phyloP scores from a whole-genome alignment of 2,797 vertebrate species.

The Chelon auratus region DNA sequence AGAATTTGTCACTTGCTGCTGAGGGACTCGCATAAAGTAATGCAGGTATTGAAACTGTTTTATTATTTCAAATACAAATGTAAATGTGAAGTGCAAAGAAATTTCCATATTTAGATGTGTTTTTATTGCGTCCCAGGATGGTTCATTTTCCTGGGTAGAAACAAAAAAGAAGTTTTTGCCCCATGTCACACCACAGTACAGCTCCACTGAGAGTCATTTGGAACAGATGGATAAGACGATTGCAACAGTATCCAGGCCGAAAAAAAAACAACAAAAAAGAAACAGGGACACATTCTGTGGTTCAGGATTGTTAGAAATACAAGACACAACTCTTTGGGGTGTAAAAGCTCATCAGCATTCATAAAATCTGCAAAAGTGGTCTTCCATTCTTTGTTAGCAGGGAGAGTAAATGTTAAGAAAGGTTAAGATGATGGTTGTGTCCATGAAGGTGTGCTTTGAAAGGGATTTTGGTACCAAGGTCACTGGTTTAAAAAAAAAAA shows the following conservation, averaged over 20 bases:
- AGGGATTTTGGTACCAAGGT: conserved; percentile 74
- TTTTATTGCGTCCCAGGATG: conserved; percentile 39
- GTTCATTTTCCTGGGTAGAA: conserved; percentile 49
- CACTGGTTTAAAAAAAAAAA: conserved; percentile 57
- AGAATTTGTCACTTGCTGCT: conserved; percentile 32
- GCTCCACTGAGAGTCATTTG: conserved; percentile 66
- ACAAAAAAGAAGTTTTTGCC: conserved; percentile 60
- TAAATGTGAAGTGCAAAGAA: conserved; percentile 22
- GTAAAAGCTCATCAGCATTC: conserved; percentile 69
- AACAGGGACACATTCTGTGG: conserved; percentile 51
- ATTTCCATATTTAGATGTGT: conserved; percentile 63
- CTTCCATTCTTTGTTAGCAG: conserved; percentile 49
- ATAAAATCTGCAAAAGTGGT: conserved; percentile 66
- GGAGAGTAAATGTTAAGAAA: conserved; percentile 49
- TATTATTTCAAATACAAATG: conserved; percentile 50
- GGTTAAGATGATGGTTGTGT: conserved; percentile 62
- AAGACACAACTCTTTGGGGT: conserved; percentile 65
- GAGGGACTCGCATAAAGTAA: conserved; percentile 39
- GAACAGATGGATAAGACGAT: conserved; percentile 69
- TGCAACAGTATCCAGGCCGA: conserved; percentile 49
- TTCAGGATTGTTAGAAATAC: conserved; percentile 66
- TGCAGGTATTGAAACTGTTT: conserved; percentile 44
- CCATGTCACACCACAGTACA: conserved; percentile 54
- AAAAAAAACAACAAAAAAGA: conserved; percentile 6
- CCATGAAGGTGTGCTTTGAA: conserved; percentile 69